Percentiles rank a stretch among this genome's conserved stretches.
Conservation (phyloP, 2,113 vertebrate species). For the Melozone crissalis region DNA sequence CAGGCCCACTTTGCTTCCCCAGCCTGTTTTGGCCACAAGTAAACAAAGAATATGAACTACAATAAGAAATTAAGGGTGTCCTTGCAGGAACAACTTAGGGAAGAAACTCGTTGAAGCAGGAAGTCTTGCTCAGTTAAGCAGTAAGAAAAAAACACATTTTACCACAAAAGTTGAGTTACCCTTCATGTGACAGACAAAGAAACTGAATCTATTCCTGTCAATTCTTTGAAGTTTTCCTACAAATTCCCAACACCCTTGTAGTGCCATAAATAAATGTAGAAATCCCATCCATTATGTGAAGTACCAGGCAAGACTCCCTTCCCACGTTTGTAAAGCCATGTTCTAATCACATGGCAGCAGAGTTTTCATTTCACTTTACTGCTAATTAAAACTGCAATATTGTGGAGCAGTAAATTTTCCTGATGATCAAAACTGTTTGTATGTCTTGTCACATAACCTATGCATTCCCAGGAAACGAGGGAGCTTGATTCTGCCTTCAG, state of each 20-base stretch:
- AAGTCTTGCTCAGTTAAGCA: background rate
- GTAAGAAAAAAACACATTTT: slow-evolving; percentile 17
- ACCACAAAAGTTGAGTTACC: slow-evolving; percentile 8
- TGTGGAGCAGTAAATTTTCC: background rate
- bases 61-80: background rate
- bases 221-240: slow-evolving; percentile 44
- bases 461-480: slow-evolving; percentile 1
- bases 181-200: slow-evolving; percentile 29
- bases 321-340: background rate
- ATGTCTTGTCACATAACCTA: slow-evolving; percentile 60
- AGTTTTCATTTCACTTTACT: background rate
- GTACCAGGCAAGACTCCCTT: background rate
- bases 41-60: background rate
- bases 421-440: slow-evolving; percentile 40
- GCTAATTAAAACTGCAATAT: slow-evolving; percentile 27
- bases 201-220: slow-evolving; percentile 26
- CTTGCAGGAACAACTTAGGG: background rate
- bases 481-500: slow-evolving; percentile 52
- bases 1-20: background rate
- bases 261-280: background rate
- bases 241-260: background rate
- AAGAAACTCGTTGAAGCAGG: background rate
- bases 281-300: background rate
- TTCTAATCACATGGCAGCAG: background rate
- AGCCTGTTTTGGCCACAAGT: background rate